A percentile compares a stretch with the other conserved stretches of the same genome.
Evolutionary conservation across 1,140 invertebrate genomes (phyloP).

Genomic region (Drosophila orosa): DNA sequence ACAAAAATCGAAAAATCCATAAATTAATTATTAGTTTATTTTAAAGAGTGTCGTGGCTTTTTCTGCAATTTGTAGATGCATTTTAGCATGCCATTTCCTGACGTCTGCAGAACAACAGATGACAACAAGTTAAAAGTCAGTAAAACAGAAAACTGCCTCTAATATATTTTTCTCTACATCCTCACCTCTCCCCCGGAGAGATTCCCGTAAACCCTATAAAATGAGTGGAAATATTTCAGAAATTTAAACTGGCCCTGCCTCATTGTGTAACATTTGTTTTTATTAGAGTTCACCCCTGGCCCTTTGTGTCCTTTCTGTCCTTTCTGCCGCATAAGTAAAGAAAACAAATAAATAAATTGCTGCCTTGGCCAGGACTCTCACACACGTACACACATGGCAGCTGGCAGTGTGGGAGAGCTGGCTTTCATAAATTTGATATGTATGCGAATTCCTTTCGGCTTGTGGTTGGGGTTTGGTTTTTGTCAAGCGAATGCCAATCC

Average conservation of each 20-base stretch:
- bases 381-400: not conserved
- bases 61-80: no score
- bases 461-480: conserved; percentile 29
- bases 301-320: conserved; percentile 10
- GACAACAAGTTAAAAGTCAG: not conserved
- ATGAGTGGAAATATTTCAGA: conserved; percentile 4
- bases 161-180: not conserved
- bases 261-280: conserved; percentile 29
- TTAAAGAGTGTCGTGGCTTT: not conserved
- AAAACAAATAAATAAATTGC: conserved; percentile 50
- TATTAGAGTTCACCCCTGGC: conserved; percentile 8
- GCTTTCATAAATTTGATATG: conserved; percentile 46
- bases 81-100: no score
- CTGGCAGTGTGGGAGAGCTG: not conserved
- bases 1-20: not conserved
- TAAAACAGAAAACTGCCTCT: not conserved
- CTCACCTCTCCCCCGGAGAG: not conserved
- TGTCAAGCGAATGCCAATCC: conserved; percentile 32
- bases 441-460: conserved; percentile 37
- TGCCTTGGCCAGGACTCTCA: conserved; percentile 3
- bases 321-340: conserved; percentile 27
- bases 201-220: not conserved
- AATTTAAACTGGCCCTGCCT: conserved; percentile 16
- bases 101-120: no score
- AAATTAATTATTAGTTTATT: not conserved